A percentile compares a stretch with the other conserved stretches of the same genome.
Evolutionary conservation across 2,888 invertebrate genomes (phyloP).

Genomic region (Xestia sexstrigata): DNA sequence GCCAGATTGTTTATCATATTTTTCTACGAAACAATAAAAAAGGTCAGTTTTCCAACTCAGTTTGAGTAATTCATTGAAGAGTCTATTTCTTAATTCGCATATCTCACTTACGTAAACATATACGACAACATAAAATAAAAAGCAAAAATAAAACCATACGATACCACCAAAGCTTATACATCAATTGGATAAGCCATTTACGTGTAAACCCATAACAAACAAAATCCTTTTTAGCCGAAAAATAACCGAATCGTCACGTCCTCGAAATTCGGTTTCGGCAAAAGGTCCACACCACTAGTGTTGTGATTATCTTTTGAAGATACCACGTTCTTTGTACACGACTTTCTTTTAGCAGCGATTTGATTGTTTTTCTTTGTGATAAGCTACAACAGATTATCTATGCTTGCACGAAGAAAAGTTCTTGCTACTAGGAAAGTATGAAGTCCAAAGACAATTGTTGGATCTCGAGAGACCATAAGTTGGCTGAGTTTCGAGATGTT

Average conservation of each 20-base stretch:
- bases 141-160: not conserved
- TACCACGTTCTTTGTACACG: slow-evolving; percentile 51
- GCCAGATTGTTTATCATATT: not conserved
- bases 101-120: not conserved
- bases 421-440: slow-evolving; percentile 15
- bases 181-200: slow-evolving; percentile 30
- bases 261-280: slow-evolving; percentile 22
- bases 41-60: not conserved
- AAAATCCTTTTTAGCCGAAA: slow-evolving; percentile 45
- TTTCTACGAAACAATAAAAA: not conserved
- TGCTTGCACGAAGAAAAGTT: slow-evolving; percentile 24
- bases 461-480: slow-evolving; percentile 4
- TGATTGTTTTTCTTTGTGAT: slow-evolving; percentile 62
- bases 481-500: slow-evolving; percentile 35
- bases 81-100: not conserved
- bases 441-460: slow-evolving; percentile 41
- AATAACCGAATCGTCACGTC: slow-evolving; percentile 27
- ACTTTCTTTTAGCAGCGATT: slow-evolving; percentile 56
- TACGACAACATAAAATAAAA: not conserved
- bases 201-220: slow-evolving; percentile 20
- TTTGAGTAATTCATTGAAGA: not conserved
- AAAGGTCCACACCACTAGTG: slow-evolving; percentile 41
- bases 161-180: slow-evolving; percentile 3
- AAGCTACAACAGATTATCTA: slow-evolving; percentile 45
- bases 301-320: slow-evolving; percentile 54